Evolutionary conservation across 1,140 invertebrate species (phyloP).

Genomic region (Cecropterus lyciades): DNA sequence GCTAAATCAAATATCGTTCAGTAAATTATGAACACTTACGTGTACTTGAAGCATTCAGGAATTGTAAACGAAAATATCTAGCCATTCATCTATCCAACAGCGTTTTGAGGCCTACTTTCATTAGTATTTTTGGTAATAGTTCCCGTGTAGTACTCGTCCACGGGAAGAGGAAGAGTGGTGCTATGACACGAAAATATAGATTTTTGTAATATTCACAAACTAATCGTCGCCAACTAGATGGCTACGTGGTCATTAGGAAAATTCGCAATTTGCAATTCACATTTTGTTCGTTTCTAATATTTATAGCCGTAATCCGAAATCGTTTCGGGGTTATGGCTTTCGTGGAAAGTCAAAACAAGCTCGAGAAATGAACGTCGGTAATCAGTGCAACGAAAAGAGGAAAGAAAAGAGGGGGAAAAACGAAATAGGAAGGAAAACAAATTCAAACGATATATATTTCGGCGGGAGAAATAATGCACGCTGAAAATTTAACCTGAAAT

Average conservation of each 20-base stretch:
- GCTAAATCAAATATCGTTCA: too few species aligned
- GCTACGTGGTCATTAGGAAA: conserved; percentile 6
- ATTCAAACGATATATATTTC: background rate
- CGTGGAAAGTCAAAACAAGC: conserved; percentile 12
- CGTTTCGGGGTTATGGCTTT: too few species aligned
- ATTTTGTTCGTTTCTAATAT: conserved; percentile 19
- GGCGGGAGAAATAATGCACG: background rate
- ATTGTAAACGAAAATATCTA: too few species aligned
- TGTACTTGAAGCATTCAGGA: too few species aligned
- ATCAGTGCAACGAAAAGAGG: conserved; percentile 31
- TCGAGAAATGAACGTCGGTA: conserved; percentile 29
- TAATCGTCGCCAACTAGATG: conserved; percentile 6
- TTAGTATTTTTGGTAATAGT: too few species aligned
- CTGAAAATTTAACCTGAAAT: background rate
- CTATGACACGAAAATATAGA: background rate
- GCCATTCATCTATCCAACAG: too few species aligned
- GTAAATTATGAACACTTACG: too few species aligned
- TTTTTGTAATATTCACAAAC: background rate
- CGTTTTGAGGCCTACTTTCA: too few species aligned
- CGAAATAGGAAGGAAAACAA: conserved; percentile 7
- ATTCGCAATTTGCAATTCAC: conserved; percentile 23
- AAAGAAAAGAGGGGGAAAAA: conserved; percentile 19
- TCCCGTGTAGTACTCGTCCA: too few species aligned
- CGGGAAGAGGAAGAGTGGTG: too few species aligned
- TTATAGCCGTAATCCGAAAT: conserved; percentile 21